A percentile compares a stretch with the other conserved stretches of the same genome.
Evolutionary conservation across 2,888 invertebrate species (phyloP).

Genomic region (Epinotia nisella): DNA sequence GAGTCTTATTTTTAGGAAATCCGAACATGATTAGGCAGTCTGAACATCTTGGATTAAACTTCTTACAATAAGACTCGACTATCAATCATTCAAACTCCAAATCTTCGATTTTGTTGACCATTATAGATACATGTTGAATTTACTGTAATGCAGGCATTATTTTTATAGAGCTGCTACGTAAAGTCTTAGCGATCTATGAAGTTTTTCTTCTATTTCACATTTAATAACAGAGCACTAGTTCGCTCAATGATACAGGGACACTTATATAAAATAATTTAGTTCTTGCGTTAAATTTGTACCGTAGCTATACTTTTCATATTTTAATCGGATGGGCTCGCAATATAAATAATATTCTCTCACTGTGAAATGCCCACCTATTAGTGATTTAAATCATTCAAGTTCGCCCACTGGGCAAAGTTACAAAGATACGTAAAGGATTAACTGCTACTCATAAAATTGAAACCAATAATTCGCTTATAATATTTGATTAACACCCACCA

Average conservation of each 20-base stretch:
- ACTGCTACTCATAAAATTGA: neutral
- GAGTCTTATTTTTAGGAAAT: slow-evolving; percentile 1
- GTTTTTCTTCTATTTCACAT: neutral
- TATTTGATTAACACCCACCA: neutral
- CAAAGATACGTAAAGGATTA: neutral
- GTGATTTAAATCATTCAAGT: neutral
- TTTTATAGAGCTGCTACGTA: neutral
- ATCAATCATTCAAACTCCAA: no score
- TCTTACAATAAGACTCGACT: slow-evolving; percentile 4
- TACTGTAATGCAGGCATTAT: neutral
- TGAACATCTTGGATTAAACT: neutral
- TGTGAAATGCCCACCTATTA: neutral
- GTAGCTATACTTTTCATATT: no score
- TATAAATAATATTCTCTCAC: neutral
- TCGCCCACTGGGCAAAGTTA: neutral
- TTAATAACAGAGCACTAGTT: neutral
- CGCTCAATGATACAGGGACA: neutral
- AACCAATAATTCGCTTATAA: no score
- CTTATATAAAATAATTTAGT: no score
- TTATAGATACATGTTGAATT: neutral
- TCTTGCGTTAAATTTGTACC: no score
- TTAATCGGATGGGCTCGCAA: neutral
- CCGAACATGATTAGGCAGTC: no score
- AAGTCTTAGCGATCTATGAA: neutral
- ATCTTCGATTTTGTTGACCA: neutral